Percentiles rank a stretch among this genome's conserved stretches.
Conservation (phyloP, 2,888 invertebrate genomes). For the Cosmopolites sordidus region DNA sequence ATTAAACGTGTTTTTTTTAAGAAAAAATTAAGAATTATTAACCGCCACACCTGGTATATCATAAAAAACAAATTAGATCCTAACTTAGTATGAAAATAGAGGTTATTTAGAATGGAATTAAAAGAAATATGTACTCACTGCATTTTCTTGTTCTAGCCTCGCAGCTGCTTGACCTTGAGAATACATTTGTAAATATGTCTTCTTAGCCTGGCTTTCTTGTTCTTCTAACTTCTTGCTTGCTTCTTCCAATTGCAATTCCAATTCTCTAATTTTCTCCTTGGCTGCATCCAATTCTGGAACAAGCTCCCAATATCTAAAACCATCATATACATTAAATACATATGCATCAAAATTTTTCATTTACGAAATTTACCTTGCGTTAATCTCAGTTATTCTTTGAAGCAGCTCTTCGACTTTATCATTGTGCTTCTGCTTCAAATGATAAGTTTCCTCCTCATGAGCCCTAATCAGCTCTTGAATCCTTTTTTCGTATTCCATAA, state of each 20-base stretch:
- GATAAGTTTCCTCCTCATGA: conserved; percentile 64
- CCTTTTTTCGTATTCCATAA: conserved; percentile 69
- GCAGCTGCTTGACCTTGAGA: conserved; percentile 77
- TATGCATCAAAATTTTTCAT: no score
- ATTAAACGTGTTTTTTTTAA: no score
- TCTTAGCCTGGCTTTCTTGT: conserved; percentile 68
- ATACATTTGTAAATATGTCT: conserved; percentile 78
- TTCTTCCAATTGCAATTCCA: conserved; percentile 70
- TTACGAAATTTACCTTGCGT: conserved; percentile 64
- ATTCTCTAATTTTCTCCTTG: conserved; percentile 63
- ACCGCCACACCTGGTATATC: no score
- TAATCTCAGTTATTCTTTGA: conserved; percentile 69
- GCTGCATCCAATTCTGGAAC: conserved; percentile 70
- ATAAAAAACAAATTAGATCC: no score
- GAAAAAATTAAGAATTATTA: no score
- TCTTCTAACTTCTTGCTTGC: conserved; percentile 64
- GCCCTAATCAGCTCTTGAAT: conserved; percentile 69
- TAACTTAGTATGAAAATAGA: no score
- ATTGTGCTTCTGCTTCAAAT: conserved; percentile 73
- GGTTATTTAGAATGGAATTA: no score
- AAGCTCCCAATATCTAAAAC: conserved; percentile 65
- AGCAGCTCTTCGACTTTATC: conserved; percentile 72
- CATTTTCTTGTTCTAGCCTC: conserved; percentile 63
- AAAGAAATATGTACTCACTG: no score
- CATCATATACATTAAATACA: no score